Base-by-base conservation (phyloP, 2,113 vertebrate species). In the Micromys minutus region DNA sequence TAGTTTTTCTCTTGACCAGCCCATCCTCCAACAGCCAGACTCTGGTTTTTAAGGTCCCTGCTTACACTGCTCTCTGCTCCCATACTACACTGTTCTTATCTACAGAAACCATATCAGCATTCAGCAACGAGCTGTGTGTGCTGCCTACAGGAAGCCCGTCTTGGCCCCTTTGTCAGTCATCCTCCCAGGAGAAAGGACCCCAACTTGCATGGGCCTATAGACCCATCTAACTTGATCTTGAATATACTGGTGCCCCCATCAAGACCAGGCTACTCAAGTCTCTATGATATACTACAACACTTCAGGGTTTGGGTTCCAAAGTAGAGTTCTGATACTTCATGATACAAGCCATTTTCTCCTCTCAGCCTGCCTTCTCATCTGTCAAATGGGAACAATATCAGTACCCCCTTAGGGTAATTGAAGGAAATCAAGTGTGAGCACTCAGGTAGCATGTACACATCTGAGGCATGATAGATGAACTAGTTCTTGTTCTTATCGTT, bases 321-420 rank as follows among this genome's bases (percentile, higher is more conserved):
- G 36, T 0, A 3, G 21, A 63, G 57, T n/a, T 57, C 59, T 79
- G 12, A 77, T 3, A 22, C 8, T 87, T 39, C 13, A 39, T 52
- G 39, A 3, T 7, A 4, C 0, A 0, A 72, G 67, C 55, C 61
- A 81, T 36, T 63, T 75, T 24, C 65, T 67, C 34, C 63, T 50
- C 81, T 19, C 17, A 36, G n/a, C 4, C 34, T 80, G 2, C 74
- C 67, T 81, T 22, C 29, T 76, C 29, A 13, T 36, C 52, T 61
- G 9, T 65, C 47, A 65, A 36, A 61, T 57, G 57, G 47, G 26
- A 42, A 83, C n/a, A 7, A 50, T 17, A 36, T 19, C 1, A 8
- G 17, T 2, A 4, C 16, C 10, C 19, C 34, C 3, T 4, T 79
- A 6, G 42, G 17, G 4, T n/a, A 22, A 59, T 0, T 71, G 79